phyloP scores from a whole-genome alignment of 2,797 vertebrate species.

The Amazona ochrocephala region DNA sequence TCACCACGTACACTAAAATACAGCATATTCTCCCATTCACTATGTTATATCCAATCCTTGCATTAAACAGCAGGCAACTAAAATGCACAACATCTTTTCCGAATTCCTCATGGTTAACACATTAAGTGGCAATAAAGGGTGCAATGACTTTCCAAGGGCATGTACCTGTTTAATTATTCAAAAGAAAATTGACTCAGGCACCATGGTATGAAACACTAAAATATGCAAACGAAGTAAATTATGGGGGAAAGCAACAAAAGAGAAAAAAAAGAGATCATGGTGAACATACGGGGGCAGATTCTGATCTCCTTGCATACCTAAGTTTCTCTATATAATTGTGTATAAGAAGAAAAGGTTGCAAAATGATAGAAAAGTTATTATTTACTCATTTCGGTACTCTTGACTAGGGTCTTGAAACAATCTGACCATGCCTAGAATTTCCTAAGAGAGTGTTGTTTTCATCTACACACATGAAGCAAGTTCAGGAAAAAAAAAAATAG shows the following conservation, averaged over 20 bases:
- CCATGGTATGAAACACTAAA: slow-evolving; percentile 64
- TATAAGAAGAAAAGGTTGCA: not conserved
- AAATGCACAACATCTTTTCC: slow-evolving; percentile 24
- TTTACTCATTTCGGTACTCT: slow-evolving; percentile 29
- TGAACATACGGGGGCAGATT: slow-evolving; percentile 16
- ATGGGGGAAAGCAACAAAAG: slow-evolving; percentile 58
- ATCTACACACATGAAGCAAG: slow-evolving; percentile 20
- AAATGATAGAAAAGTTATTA: slow-evolving; percentile 28
- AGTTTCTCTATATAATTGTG: not conserved
- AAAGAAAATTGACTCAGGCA: slow-evolving; percentile 69
- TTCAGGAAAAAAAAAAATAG: slow-evolving; percentile 6
- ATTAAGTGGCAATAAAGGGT: slow-evolving; percentile 60
- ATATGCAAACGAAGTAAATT: slow-evolving; percentile 71
- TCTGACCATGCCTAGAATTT: slow-evolving; percentile 34
- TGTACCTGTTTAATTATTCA: slow-evolving; percentile 72
- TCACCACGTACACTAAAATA: not conserved
- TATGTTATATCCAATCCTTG: not conserved
- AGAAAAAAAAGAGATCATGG: not conserved
- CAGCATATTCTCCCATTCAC: not conserved
- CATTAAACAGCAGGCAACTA: not conserved
- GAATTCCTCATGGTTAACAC: slow-evolving; percentile 54
- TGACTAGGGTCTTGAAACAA: slow-evolving; percentile 28
- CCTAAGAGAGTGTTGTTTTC: slow-evolving; percentile 47
- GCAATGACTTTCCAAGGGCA: slow-evolving; percentile 73
- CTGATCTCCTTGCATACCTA: not conserved